phyloP scores from a whole-genome alignment of 2,888 invertebrate genomes.

The Matsumyia berberina region DNA sequence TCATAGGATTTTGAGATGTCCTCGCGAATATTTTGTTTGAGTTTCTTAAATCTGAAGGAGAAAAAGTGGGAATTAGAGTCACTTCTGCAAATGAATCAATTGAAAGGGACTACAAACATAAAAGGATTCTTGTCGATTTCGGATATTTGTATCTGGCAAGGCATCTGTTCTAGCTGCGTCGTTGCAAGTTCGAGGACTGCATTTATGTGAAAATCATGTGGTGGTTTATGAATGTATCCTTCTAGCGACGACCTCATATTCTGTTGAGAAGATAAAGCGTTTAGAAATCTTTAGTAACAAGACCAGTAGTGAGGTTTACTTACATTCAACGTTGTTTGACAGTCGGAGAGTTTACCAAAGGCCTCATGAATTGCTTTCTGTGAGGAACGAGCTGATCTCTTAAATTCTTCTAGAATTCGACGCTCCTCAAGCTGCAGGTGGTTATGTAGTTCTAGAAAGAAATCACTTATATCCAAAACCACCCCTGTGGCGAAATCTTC shows the following conservation, averaged over 20 bases:
- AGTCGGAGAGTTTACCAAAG: conserved; percentile 77
- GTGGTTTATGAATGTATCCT: conserved; percentile 65
- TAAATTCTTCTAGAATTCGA: conserved; percentile 78
- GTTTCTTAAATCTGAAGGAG: conserved; percentile 77
- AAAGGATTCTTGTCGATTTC: conserved; percentile 79
- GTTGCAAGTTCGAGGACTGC: conserved; percentile 76
- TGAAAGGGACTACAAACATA: conserved; percentile 4
- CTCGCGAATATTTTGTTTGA: conserved; percentile 70
- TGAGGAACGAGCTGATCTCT: conserved; percentile 78
- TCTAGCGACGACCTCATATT: conserved; percentile 77
- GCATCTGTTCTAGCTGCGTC: conserved; percentile 79
- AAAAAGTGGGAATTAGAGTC: conserved; percentile 1
- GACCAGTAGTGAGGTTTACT: conserved; percentile 32
- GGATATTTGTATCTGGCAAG: conserved; percentile 78
- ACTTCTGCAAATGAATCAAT: conserved; percentile 72
- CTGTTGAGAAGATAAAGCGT: conserved; percentile 67
- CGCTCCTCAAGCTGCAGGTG: conserved; percentile 81
- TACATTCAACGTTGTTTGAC: conserved; percentile 79
- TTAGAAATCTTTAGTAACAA: neutral
- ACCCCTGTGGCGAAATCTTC: conserved; percentile 79
- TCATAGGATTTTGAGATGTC: conserved; percentile 73
- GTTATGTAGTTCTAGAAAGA: conserved; percentile 81
- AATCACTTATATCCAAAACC: conserved; percentile 79
- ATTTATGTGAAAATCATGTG: conserved; percentile 77
- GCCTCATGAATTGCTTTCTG: conserved; percentile 79